Percentiles rank a stretch among this genome's conserved stretches.
Evolutionary conservation across 2,113 vertebrate species (phyloP).

Genomic region (Lepidothrix coronata): DNA sequence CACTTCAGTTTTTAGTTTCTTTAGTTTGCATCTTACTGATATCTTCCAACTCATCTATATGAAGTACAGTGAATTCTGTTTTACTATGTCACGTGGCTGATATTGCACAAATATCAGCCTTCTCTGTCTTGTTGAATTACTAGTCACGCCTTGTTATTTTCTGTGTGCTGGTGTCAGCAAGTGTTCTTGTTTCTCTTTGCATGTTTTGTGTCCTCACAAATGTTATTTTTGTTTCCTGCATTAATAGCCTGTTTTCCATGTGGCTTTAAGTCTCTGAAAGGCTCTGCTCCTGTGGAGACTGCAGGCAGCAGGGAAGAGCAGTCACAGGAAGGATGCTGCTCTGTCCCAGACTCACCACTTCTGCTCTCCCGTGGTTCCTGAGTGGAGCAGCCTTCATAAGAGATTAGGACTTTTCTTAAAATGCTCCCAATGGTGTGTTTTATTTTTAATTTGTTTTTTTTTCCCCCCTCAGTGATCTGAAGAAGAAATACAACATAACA

Average conservation of each 20-base stretch:
- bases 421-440: neutral
- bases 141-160: neutral
- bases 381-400: neutral
- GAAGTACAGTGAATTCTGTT: neutral
- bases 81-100: neutral
- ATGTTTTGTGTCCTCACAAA: neutral
- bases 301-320: neutral
- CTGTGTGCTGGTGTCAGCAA: neutral
- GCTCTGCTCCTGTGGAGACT: neutral
- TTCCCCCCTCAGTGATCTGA: constrained; percentile 83
- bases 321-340: neutral
- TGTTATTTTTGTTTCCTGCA: neutral
- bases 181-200: neutral
- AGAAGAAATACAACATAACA: constrained; percentile 89
- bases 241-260: neutral
- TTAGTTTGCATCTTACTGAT: neutral
- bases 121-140: neutral
- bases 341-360: neutral
- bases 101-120: neutral
- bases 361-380: neutral
- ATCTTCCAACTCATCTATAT: neutral
- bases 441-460: neutral
- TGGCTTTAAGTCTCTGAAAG: neutral
- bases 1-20: neutral
- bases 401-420: neutral